Evolutionary conservation across 2,797 vertebrate species (phyloP).

Genomic region (Zonotrichia albicollis): DNA sequence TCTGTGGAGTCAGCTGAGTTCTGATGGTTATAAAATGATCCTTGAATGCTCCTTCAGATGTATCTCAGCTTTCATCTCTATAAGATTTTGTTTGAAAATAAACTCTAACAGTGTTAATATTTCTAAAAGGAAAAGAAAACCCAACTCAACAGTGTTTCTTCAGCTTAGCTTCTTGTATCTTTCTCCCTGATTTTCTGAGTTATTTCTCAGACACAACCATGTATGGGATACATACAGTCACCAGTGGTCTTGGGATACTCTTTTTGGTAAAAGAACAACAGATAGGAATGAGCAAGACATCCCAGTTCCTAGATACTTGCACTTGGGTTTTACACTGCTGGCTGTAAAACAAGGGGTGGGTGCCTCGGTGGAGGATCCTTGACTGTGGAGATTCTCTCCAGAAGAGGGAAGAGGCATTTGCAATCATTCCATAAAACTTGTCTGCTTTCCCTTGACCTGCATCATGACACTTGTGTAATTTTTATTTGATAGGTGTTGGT

Average conservation of each 20-base stretch:
- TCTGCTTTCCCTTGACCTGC: neutral
- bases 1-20: neutral
- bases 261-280: neutral
- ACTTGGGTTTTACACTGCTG: neutral
- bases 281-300: neutral
- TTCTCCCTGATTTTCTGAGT: neutral
- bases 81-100: neutral
- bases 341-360: neutral
- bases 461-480: neutral
- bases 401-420: neutral
- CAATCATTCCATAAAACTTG: neutral
- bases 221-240: neutral
- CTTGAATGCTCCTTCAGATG: neutral
- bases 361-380: neutral
- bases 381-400: neutral
- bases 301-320: neutral
- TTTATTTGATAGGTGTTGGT: neutral
- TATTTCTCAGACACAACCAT: neutral
- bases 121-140: neutral
- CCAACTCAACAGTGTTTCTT: neutral
- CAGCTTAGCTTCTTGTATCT: neutral
- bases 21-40: neutral
- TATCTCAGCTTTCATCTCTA: neutral
- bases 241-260: neutral
- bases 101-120: neutral